Evolutionary conservation across 2,797 vertebrate species (phyloP), one percentile per base, ranked within the genome.

Genomic region (Syngnathus acus): DNA sequence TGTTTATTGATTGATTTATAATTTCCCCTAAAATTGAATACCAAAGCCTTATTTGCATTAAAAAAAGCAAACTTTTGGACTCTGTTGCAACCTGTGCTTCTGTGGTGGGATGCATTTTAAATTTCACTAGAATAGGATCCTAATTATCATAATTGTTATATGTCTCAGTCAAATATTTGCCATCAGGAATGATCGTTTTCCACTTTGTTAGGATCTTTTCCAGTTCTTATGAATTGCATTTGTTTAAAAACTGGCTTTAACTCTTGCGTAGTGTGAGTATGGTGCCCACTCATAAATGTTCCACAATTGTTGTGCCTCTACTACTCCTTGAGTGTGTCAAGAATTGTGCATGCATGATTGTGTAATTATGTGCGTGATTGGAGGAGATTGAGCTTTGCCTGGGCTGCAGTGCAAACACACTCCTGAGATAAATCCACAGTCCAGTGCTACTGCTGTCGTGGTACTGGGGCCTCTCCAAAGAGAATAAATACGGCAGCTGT

Each of bases 381-480:
- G 58, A 69, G 69, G 45, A 74, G 68, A 76, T 54, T 68, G 68
- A 73, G 65, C 71, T 75, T 75, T 72, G 64, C 63, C 63, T 71
- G 45, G 45, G 65, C 68, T 80, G 53, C 77, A 76, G 77, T 65
- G 47, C 69, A 84, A 78, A 75, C 65, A 68, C 72, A 67, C 70
- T 75, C 64, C 57, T 74, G 72, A 78, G 66, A 80, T 82, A 73
- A 82, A 74, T 72, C 76, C 77, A 37, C 26, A 37, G 69, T 75
- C 73, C 71, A 75, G 80, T 76, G 77, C 72, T 81, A 68, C 75
- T 77, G 69, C 73, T 75, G 72, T 78, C 68, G 70, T 84, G 80
- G 79, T 80, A 78, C 76, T 67, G 69, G 60, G 65, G 37, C 65
- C 72, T 74, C 78, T 79, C 53, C 67, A 78, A 62, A 47, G 65